These are phyloP conservation scores for Alaudala cheleensis DNA, from an alignment of 2,113 vertebrate genomes.

Conservation along the genomic window DNA sequence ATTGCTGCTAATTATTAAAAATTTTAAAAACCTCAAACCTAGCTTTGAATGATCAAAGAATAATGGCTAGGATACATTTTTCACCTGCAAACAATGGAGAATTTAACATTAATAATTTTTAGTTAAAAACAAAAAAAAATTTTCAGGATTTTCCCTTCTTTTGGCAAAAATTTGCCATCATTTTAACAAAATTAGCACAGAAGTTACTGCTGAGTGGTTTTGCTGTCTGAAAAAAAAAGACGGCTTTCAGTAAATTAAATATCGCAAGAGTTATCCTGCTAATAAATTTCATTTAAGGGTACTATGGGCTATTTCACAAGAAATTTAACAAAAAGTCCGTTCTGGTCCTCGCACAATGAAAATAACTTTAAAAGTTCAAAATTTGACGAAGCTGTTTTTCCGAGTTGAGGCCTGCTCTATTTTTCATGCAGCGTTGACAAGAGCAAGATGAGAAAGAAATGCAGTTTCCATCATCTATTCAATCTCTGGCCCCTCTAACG, in stretches of 20 bases:
- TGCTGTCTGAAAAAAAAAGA: not conserved
- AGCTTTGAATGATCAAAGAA: not conserved
- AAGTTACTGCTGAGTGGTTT: not conserved
- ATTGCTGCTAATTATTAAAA: not conserved
- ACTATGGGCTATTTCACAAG: not conserved
- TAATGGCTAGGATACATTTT: not conserved
- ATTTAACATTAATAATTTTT: not conserved
- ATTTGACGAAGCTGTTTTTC: slow-evolving; percentile 10
- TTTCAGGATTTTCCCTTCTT: not conserved
- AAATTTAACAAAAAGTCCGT: not conserved
- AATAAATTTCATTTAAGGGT: not conserved
- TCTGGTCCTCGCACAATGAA: slow-evolving; percentile 8
- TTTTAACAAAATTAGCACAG: not conserved
- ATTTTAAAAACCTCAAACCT: not conserved
- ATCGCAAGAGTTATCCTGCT: not conserved
- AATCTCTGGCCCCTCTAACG: not conserved
- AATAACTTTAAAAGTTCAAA: slow-evolving; percentile 15
- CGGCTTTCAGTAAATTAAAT: not conserved
- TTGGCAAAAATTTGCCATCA: not conserved
- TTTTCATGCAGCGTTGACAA: slow-evolving; percentile 18
- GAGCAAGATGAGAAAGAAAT: slow-evolving; percentile 42
- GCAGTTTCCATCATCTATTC: slow-evolving; percentile 30
- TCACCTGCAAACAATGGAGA: not conserved
- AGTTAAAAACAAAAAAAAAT: not conserved
- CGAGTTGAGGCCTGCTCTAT: not conserved